These are phyloP conservation scores for Cirrhinus molitorella DNA, from an alignment of 2,797 vertebrate species.

Conservation along the genomic window DNA sequence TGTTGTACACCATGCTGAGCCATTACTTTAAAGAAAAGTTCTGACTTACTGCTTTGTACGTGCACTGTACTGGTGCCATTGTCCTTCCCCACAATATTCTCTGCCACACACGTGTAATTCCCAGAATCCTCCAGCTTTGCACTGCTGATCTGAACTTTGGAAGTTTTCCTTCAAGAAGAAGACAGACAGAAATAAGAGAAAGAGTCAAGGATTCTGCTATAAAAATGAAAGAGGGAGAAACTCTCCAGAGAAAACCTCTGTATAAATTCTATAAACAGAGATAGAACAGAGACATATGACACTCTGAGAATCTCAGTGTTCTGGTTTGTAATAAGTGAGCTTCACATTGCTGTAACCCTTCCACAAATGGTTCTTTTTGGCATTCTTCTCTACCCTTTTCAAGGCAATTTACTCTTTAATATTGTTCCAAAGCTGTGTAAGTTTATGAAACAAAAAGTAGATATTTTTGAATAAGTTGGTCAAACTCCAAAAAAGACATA, in stretches of 20 bases:
- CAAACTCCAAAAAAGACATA: not conserved
- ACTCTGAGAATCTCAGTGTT: not conserved
- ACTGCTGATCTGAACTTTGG: conserved; percentile 93
- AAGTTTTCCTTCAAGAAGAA: conserved; percentile 89
- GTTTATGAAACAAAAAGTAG: too few species aligned
- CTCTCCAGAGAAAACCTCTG: conserved; percentile 21
- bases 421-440: not conserved
- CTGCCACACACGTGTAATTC: conserved; percentile 96
- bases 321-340: conserved; percentile 2
- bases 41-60: conserved; percentile 94
- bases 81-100: conserved; percentile 91
- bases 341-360: conserved; percentile 25
- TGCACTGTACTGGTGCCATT: conserved; percentile 89
- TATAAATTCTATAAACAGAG: conserved; percentile 29
- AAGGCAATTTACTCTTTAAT: not conserved
- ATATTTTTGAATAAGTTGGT: too few species aligned
- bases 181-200: conserved; percentile 1
- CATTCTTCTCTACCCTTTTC: not conserved
- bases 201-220: conserved; percentile 38
- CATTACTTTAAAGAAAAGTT: conserved; percentile 1
- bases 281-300: conserved; percentile 3
- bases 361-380: not conserved
- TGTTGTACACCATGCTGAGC: too few species aligned
- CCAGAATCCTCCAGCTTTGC: conserved; percentile 94
- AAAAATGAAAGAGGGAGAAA: conserved; percentile 39